phyloP scores from a whole-genome alignment of 2,888 invertebrate genomes.

The Drosophila paracracens region DNA sequence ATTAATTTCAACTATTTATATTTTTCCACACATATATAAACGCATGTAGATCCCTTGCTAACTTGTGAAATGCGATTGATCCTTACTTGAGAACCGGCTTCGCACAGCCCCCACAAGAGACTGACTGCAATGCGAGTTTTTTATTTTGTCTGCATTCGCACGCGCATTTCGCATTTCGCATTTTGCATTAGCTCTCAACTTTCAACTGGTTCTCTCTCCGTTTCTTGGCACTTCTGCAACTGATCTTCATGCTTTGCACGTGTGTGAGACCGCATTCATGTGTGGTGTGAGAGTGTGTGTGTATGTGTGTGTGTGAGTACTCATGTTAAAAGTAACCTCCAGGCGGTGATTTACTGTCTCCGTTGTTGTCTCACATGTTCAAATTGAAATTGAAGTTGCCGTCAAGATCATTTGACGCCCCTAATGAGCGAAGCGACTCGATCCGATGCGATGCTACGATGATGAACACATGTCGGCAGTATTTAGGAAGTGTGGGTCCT shows the following conservation, averaged over 20 bases:
- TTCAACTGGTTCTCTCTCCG: conserved; percentile 63
- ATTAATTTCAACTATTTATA: background rate
- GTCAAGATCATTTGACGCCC: conserved; percentile 49
- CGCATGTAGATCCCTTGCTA: background rate
- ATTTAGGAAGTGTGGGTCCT: conserved; percentile 47
- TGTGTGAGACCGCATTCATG: conserved; percentile 28
- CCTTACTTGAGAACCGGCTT: conserved; percentile 57
- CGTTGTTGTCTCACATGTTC: conserved; percentile 45
- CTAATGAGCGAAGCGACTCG: conserved; percentile 52
- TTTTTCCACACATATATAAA: background rate
- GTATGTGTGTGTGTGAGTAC: conserved; percentile 1
- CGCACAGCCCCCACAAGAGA: conserved; percentile 48
- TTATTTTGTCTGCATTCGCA: conserved; percentile 20
- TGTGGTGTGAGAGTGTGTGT: background rate
- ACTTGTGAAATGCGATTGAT: conserved; percentile 19
- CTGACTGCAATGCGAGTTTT: conserved; percentile 42
- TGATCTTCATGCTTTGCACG: conserved; percentile 64
- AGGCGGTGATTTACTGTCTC: conserved; percentile 60
- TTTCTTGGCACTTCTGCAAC: conserved; percentile 41
- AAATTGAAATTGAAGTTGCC: conserved; percentile 39
- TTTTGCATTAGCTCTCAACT: conserved; percentile 28
- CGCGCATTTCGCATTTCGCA: conserved; percentile 25
- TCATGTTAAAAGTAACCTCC: conserved; percentile 31
- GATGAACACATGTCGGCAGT: conserved; percentile 67
- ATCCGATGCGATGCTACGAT: conserved; percentile 1